A percentile compares a stretch with the other conserved stretches of the same genome.
These are phyloP conservation scores for Heliothis virescens DNA, from an alignment of 1,140 invertebrate genomes.

Conservation along the genomic window DNA sequence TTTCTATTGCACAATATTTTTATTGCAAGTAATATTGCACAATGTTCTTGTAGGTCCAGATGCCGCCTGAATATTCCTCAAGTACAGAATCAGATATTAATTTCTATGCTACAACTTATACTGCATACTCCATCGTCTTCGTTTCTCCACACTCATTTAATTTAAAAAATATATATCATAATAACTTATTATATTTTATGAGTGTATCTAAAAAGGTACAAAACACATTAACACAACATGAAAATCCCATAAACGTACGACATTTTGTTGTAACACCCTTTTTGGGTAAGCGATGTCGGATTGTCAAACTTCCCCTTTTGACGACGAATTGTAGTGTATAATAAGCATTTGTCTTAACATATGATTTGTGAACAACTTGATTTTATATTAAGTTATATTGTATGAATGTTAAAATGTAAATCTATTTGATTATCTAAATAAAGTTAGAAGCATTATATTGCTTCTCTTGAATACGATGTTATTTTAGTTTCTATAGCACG, in stretches of 20 bases:
- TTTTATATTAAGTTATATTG: slow-evolving; percentile 11
- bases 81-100: no score
- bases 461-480: no score
- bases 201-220: slow-evolving; percentile 37
- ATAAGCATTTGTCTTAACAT: slow-evolving; percentile 55
- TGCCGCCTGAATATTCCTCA: no score
- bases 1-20: no score
- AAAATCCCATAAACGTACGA: slow-evolving; percentile 83
- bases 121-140: neutral
- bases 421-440: no score
- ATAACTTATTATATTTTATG: slow-evolving; percentile 35
- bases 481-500: no score
- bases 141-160: neutral
- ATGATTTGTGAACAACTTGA: neutral
- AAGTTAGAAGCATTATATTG: no score
- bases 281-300: slow-evolving; percentile 61
- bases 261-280: slow-evolving; percentile 79
- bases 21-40: no score
- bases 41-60: no score
- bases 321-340: slow-evolving; percentile 64
- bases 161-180: slow-evolving; percentile 23
- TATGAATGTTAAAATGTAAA: neutral
- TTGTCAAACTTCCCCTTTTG: slow-evolving; percentile 64
- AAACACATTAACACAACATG: slow-evolving; percentile 79
- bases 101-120: neutral